Evolutionary conservation across 2,113 vertebrate genomes (phyloP).

Genomic region (Tylochromis polylepis): DNA sequence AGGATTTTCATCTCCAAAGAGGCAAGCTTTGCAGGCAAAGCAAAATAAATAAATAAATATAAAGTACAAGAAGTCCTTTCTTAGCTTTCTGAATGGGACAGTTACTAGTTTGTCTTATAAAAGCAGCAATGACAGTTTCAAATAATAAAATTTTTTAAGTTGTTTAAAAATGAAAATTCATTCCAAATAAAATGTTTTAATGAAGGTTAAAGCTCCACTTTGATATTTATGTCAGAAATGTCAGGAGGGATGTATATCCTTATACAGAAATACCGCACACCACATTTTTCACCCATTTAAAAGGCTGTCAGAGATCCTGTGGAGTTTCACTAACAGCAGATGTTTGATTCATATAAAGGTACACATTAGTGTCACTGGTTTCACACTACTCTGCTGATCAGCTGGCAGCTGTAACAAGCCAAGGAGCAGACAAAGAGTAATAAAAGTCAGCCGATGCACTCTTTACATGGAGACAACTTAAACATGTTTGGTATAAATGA

Average conservation of each 20-base stretch:
- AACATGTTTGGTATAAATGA: background rate
- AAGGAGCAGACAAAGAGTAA: background rate
- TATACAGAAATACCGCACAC: background rate
- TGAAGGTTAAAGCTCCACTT: background rate
- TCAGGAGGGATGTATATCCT: background rate
- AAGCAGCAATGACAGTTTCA: background rate
- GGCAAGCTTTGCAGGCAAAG: background rate
- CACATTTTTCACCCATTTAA: background rate
- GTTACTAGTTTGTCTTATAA: background rate
- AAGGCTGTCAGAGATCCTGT: background rate
- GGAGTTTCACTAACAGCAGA: background rate
- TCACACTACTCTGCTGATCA: background rate
- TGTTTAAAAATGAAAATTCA: background rate
- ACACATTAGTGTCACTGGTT: background rate
- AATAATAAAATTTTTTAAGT: background rate
- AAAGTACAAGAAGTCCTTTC: background rate
- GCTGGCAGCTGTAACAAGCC: background rate
- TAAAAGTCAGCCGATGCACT: background rate
- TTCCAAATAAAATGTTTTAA: background rate
- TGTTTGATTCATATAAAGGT: background rate
- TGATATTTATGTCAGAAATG: background rate
- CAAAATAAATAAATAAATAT: background rate
- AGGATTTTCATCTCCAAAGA: background rate
- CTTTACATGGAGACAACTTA: background rate
- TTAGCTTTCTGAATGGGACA: background rate